Base-by-base conservation (phyloP, 2,888 invertebrate genomes). In the Exocentrus adspersus region DNA sequence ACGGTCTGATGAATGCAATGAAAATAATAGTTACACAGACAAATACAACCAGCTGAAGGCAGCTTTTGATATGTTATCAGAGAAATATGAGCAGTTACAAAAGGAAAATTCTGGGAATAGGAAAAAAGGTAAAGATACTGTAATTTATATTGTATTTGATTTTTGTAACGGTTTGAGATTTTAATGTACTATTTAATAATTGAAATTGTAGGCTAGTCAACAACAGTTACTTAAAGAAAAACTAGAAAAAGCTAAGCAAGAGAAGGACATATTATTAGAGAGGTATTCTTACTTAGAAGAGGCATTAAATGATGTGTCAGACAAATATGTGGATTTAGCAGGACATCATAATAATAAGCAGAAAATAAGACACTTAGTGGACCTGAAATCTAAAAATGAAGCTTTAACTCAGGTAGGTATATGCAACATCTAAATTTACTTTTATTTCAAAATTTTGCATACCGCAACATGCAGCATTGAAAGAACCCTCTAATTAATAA, bases 341-440 rank as follows among this genome's bases (percentile, higher is more conserved):
- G 88, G 88, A 0, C 88, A 89, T 72, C 87, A 88, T 69, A 90
- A 89, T 77, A 86, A 87, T 68, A 87, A 86, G 70, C 89, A 89
- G 77, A 89, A 87, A 77, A 87, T 89, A 51, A 87, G 87, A 62
- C 87, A 89, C 72, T 72, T 86, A 17, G 74, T 77, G 1, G 83
- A 84, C 65, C 69, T 86, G 17, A 86, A 85, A 74, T 78, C 79
- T 16, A 84, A 84, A 71, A 83, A 83, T 67, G 74, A 78, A 43
- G 82, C 82, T 65, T 73, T 86, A 41, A 77, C 80, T 69, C 83
- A 85, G 83, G 86, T 86, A 30, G 46, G 9, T 12, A 24, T 24
- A 5, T 24, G n/a, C 7, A 24, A 5, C 24, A 24, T 24, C 7
- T 5, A 7, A 24, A 7, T 24, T 5, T 24, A 24, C 4, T 24